phyloP scores from a whole-genome alignment of 2,113 vertebrate species.

The Catharus minimus region DNA sequence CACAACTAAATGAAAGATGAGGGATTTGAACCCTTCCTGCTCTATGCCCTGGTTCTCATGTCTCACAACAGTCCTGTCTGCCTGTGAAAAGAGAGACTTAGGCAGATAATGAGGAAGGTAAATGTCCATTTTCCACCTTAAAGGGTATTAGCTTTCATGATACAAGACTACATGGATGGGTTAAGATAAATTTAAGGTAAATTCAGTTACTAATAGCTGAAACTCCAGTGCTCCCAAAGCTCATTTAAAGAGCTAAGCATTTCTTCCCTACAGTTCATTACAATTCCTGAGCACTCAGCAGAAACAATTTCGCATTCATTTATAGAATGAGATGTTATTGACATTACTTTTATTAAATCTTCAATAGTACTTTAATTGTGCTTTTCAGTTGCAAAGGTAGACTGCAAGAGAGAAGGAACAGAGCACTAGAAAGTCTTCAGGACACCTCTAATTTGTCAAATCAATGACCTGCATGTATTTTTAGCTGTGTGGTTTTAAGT shows the following conservation, averaged over 20 bases:
- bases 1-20: background rate
- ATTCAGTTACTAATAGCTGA: background rate
- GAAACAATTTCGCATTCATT: conserved; percentile 5
- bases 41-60: background rate
- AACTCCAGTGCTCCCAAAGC: background rate
- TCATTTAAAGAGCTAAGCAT: background rate
- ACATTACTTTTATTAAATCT: conserved; percentile 35
- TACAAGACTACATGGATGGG: background rate
- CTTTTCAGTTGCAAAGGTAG: background rate
- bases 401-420: background rate
- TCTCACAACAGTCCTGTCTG: background rate
- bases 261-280: background rate
- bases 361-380: background rate
- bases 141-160: background rate
- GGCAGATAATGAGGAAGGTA: background rate
- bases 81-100: background rate
- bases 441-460: background rate
- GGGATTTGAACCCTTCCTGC: background rate
- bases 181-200: background rate
- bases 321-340: background rate
- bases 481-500: background rate
- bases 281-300: background rate
- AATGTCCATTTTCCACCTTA: background rate
- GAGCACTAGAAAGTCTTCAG: background rate
- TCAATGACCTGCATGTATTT: background rate